Evolutionary conservation across 2,797 vertebrate species (phyloP).

Genomic region (Columba guinea): DNA sequence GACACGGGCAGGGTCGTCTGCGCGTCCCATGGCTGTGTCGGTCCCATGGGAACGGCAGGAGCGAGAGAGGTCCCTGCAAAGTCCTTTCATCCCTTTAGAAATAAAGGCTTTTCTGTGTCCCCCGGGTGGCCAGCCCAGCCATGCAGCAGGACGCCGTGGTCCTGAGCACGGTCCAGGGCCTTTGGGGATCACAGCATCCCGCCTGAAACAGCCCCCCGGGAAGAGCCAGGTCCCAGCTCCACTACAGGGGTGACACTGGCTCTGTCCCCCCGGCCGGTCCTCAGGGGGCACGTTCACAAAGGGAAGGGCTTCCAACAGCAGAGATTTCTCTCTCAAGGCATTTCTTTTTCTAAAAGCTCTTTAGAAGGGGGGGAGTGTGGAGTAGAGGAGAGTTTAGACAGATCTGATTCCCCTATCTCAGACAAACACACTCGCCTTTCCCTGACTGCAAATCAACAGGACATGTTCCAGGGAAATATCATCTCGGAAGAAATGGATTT

Average conservation of each 20-base stretch:
- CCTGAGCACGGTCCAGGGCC: accelerated
- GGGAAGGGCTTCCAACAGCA: background rate
- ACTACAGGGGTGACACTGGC: accelerated
- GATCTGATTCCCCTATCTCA: conserved; percentile 49
- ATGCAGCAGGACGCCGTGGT: accelerated
- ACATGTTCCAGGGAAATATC: conserved; percentile 43
- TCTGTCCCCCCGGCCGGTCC: accelerated
- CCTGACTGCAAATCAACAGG: conserved; percentile 42
- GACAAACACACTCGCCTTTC: conserved; percentile 27
- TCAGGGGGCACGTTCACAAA: background rate
- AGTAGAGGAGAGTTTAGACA: conserved; percentile 19
- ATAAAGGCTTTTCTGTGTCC: background rate
- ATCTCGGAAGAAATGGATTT: conserved; percentile 45
- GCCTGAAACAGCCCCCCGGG: accelerated
- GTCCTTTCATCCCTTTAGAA: background rate
- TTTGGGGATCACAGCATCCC: background rate
- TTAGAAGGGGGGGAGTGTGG: background rate
- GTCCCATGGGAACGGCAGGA: background rate
- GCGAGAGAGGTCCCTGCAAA: background rate
- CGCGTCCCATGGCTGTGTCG: accelerated
- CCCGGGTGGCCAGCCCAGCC: background rate
- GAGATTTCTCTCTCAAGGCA: background rate
- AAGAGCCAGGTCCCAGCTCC: background rate
- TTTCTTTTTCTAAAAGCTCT: background rate
- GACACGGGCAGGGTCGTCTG: accelerated